Conservation (phyloP, 1,140 invertebrate species). For the Psilanteris sp. region DNA sequence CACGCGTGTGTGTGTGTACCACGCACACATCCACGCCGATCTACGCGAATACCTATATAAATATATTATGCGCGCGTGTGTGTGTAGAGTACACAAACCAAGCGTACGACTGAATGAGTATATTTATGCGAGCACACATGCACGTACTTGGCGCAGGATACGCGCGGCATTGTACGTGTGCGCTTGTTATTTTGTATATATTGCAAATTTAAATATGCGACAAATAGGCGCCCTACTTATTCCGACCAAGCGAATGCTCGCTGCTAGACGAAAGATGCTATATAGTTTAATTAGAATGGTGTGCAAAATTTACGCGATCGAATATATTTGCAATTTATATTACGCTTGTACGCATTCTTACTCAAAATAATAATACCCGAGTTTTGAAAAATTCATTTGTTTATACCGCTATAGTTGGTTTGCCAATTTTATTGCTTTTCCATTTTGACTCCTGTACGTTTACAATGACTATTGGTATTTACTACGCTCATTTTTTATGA, state of each 20-base stretch:
- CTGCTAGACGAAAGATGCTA: slow-evolving; percentile 1
- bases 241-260: not conserved
- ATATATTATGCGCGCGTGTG: slow-evolving; percentile 9
- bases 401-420: no score
- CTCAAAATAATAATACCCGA: no score
- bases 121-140: slow-evolving; percentile 46
- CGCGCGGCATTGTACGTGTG: slow-evolving; percentile 5
- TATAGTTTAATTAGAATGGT: no score
- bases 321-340: not conserved
- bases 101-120: slow-evolving; percentile 34
- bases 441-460: no score
- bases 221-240: slow-evolving; percentile 11
- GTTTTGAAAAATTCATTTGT: no score
- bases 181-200: slow-evolving; percentile 34
- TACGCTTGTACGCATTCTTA: no score
- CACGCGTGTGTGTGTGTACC: not conserved
- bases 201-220: slow-evolving; percentile 47
- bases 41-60: not conserved
- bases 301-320: no score
- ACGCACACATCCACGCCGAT: no score
- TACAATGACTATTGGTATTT: no score
- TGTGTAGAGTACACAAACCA: slow-evolving; percentile 14
- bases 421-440: no score
- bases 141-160: not conserved
- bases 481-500: no score